These are phyloP conservation scores for Dryobotodes eremita DNA, from an alignment of 2,888 invertebrate species.

Conservation along the genomic window DNA sequence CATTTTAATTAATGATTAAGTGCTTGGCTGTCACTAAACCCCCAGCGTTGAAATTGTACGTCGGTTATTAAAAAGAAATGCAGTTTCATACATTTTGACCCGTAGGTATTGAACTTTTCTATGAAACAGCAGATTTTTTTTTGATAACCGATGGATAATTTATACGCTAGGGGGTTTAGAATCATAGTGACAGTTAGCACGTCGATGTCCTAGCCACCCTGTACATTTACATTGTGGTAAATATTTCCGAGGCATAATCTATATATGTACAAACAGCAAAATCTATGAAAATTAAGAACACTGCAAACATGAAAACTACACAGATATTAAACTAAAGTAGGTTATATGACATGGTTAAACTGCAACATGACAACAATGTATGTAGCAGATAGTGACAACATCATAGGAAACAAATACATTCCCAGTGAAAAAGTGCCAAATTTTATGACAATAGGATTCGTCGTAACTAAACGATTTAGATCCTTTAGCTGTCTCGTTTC, in stretches of 20 bases:
- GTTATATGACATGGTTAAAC: slow-evolving; percentile 56
- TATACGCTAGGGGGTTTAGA: background rate
- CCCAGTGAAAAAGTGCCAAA: slow-evolving; percentile 55
- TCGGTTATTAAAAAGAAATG: background rate
- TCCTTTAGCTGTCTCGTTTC: slow-evolving; percentile 53
- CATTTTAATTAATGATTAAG: background rate
- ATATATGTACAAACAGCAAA: background rate
- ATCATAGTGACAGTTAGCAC: background rate
- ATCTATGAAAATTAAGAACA: background rate
- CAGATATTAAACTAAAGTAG: background rate
- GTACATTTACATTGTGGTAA: background rate
- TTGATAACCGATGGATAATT: accelerated
- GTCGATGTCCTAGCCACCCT: background rate
- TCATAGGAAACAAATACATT: slow-evolving; percentile 58
- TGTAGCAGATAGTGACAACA: slow-evolving; percentile 52
- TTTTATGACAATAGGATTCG: slow-evolving; percentile 56
- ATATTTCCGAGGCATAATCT: background rate
- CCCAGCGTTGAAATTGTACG: background rate
- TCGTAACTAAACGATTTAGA: slow-evolving; percentile 53
- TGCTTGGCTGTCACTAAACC: background rate
- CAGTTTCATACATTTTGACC: background rate
- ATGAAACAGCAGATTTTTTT: background rate
- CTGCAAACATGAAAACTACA: background rate
- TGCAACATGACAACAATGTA: slow-evolving; percentile 57
- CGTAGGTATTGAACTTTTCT: background rate